These are phyloP conservation scores for Talpa occidentalis DNA, from an alignment of 2,113 vertebrate species.

Conservation along the genomic window DNA sequence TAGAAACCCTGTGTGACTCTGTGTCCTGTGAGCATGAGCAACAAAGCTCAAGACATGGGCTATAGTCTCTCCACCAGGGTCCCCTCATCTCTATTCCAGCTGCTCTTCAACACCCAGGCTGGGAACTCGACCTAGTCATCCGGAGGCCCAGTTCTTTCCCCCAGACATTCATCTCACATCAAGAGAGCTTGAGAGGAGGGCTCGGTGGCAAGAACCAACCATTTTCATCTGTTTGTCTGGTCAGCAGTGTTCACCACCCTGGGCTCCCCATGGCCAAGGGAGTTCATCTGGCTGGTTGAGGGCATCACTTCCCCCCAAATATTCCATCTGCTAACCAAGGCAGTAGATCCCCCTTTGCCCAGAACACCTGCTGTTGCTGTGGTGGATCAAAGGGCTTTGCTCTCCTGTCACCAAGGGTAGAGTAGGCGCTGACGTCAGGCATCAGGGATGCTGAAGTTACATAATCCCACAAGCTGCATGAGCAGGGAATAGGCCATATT, in stretches of 20 bases:
- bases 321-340: background rate
- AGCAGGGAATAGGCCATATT: constrained; percentile 60
- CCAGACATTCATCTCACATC: background rate
- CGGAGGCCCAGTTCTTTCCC: background rate
- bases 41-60: background rate
- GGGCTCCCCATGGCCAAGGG: background rate
- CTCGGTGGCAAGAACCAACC: background rate
- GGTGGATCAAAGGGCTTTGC: background rate
- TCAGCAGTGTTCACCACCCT: background rate
- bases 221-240: background rate
- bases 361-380: constrained; percentile 28
- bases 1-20: background rate
- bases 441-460: constrained; percentile 57
- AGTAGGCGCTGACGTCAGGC: constrained; percentile 62
- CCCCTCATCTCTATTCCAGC: background rate
- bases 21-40: background rate
- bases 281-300: background rate
- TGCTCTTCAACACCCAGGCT: background rate
- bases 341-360: background rate
- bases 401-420: background rate
- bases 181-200: background rate
- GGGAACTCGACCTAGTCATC: background rate
- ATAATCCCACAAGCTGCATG: constrained; percentile 68
- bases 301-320: background rate
- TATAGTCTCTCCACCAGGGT: accelerated